phyloP scores from a whole-genome alignment of 2,113 vertebrate genomes.

The Mesitornis unicolor region DNA sequence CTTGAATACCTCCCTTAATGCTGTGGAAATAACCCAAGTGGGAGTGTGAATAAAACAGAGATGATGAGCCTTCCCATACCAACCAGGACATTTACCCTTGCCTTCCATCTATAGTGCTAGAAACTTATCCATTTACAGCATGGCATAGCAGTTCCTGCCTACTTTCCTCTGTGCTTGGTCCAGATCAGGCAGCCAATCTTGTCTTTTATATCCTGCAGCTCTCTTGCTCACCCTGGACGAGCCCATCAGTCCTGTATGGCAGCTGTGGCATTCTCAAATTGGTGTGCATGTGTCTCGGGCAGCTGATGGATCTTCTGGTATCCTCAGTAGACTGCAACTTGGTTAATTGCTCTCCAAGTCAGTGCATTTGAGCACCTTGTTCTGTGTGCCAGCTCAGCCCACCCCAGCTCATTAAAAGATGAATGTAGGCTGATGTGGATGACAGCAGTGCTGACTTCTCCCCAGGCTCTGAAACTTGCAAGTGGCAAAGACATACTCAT shows the following conservation, averaged over 20 bases:
- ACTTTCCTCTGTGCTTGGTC: background rate
- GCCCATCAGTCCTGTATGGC: background rate
- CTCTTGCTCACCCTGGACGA: background rate
- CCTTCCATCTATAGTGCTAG: background rate
- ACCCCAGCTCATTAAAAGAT: background rate
- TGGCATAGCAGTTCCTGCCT: background rate
- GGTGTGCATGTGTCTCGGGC: background rate
- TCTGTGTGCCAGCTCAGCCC: background rate
- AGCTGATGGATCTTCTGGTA: background rate
- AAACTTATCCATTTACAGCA: background rate
- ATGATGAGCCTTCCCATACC: background rate
- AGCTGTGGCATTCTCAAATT: background rate
- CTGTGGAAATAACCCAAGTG: background rate
- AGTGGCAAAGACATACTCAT: background rate
- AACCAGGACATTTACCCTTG: background rate
- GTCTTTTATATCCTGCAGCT: background rate
- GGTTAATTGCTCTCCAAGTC: background rate
- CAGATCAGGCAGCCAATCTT: background rate
- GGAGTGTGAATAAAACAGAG: background rate
- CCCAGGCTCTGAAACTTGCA: background rate
- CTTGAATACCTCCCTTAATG: background rate
- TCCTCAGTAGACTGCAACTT: background rate
- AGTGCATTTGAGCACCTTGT: background rate
- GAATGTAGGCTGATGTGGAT: background rate
- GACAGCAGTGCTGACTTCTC: background rate